Conservation (phyloP, 2,888 invertebrate species). For the Cryptocheilus praepositus region DNA sequence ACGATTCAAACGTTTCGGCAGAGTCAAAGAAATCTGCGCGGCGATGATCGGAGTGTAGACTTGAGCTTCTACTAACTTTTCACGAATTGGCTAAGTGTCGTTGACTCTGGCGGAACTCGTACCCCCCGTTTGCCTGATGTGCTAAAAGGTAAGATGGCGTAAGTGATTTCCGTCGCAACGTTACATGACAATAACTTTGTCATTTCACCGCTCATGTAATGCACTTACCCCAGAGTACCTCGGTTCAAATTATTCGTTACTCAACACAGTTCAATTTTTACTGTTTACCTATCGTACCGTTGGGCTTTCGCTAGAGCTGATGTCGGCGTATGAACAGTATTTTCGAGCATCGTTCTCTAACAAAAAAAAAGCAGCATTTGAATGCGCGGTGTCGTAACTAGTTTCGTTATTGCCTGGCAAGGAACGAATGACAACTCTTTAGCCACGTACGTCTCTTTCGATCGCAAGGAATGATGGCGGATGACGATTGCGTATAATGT, state of each 20-base stretch:
- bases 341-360: conserved; percentile 35
- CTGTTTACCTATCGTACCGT: conserved; percentile 42
- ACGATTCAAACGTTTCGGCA: conserved; percentile 33
- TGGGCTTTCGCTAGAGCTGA: conserved; percentile 57
- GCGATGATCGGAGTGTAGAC: too few species aligned
- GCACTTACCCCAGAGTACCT: conserved; percentile 38
- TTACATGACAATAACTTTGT: too few species aligned
- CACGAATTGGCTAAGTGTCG: too few species aligned
- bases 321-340: conserved; percentile 30
- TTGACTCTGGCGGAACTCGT: too few species aligned
- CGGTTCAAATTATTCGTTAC: conserved; percentile 14
- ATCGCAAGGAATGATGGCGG: background rate
- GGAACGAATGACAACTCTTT: too few species aligned
- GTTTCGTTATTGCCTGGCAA: too few species aligned
- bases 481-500: background rate
- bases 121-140: too few species aligned
- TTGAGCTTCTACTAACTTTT: too few species aligned
- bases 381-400: background rate
- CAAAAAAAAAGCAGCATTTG: conserved; percentile 1
- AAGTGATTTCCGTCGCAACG: conserved; percentile 34
- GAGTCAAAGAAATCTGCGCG: conserved; percentile 16
- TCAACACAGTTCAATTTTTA: conserved; percentile 38
- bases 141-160: conserved; percentile 50
- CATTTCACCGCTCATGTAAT: background rate
- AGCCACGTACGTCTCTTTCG: background rate